Conservation (phyloP, 2,888 invertebrate species). For the Leptopilina myrica region DNA sequence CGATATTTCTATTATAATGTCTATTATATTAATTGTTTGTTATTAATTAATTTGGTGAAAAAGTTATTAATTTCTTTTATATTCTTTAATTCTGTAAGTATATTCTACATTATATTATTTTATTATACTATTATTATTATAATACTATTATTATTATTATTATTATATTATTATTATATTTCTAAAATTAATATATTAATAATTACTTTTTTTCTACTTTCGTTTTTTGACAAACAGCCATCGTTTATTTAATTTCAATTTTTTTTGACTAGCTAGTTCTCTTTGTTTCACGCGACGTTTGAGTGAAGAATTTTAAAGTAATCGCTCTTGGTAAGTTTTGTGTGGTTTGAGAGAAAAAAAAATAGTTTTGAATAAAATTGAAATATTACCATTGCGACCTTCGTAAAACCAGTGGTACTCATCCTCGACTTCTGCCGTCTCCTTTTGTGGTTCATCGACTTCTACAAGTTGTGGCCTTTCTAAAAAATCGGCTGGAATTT, state of each 20-base stretch:
- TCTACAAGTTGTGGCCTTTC: slow-evolving; percentile 89
- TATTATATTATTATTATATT: neutral
- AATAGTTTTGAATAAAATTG: neutral
- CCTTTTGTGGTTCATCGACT: slow-evolving; percentile 76
- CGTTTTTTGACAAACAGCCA: neutral
- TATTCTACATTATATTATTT: no score
- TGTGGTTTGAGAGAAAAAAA: neutral
- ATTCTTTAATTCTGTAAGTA: no score
- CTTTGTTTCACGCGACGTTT: slow-evolving; percentile 40
- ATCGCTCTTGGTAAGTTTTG: neutral
- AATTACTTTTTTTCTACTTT: no score
- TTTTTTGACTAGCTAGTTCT: neutral
- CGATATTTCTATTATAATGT: no score
- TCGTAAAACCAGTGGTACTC: slow-evolving; percentile 97
- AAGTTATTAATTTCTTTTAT: no score
- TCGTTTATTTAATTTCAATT: neutral
- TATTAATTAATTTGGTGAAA: no score
- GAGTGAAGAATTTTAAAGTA: neutral
- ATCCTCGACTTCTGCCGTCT: slow-evolving; percentile 79
- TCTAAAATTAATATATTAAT: no score
- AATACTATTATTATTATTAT: no score
- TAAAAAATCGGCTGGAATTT: slow-evolving; percentile 92
- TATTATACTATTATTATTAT: no score
- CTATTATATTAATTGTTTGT: no score
- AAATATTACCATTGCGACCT: slow-evolving; percentile 89